Base-by-base conservation (phyloP, 2,113 vertebrate species). In the Copsychus sechellarum region DNA sequence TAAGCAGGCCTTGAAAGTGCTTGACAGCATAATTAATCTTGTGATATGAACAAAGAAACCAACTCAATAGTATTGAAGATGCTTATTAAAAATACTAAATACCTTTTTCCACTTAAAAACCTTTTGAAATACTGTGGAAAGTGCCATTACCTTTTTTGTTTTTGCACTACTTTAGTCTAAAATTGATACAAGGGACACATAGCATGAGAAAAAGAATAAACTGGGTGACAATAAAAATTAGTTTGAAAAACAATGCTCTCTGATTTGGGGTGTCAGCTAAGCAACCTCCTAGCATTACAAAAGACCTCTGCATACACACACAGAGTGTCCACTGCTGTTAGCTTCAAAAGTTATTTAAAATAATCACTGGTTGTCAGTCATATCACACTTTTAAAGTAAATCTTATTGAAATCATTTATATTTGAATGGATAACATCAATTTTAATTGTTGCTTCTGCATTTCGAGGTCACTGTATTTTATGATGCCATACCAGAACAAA, bases 1-100 rank as follows among this genome's bases (percentile, higher is more conserved):
- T 99, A 99, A 99, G 99, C 99, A 99, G 99, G 99, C 99, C 99
- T 99, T 99, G 99, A 99, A 99, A 99, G 98, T 98, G 98, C 97
- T 98, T 99, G 99, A 99, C 99, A 99, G 99, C 99, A 99, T 99
- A 99, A 99, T 99, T 99, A 99, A 99, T 99, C 99, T 99, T 99
- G 98, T 98, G 98, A 99, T 99, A 99, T 99, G 99, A 99, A 99
- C 99, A 99, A 99, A 99, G 99, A 98, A 98, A 99, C 98, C 98
- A 98, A 99, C 99, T 99, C 99, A 99, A 99, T 99, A 99, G 99
- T 99, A 99, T 99, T 99, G 98, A 99, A 99, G 98, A 99, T 98
- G 99, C 99, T 99, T 99, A 99, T 99, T 99, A 99, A 99, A 99
- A 99, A 99, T 99, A 99, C 99, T 99, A 99, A 99, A 99, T 99